Evolutionary conservation across 2,113 vertebrate genomes (phyloP), one percentile per base, ranked within the genome.

Genomic region (Lanius ludovicianus): DNA sequence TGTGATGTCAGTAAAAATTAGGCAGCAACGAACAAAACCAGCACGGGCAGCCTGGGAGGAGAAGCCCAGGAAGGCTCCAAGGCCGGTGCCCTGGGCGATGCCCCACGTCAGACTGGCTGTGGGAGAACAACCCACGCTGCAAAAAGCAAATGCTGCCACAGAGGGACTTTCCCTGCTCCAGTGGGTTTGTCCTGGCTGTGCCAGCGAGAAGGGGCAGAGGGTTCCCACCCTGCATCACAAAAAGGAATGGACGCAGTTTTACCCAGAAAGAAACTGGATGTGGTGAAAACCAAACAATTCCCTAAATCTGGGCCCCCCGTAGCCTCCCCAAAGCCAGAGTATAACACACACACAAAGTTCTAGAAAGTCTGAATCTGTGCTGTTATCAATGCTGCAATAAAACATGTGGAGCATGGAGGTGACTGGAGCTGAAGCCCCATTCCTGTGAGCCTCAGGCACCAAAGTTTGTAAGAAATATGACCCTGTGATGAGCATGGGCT

Each of bases 291-390:
- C 49, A 59, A 91, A 59, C 21, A 11, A 22, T 6, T 28, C 49
- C 55, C 6, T 16, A 53, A 28, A 70, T 12, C 5, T 7, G 11
- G 1, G 46, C 41, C 52, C 22, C 53, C 30, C 1, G 1, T 0
- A 42, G 27, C 55, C 44, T 53, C 53, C 42, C 82, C 73, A 63
- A 63, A 78, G 27, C 17, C 64, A 49, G 41, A 37, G n/a, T 3
- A 18, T 31, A 46, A 28, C 8, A 22, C 30, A 15, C 7, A 15
- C 2, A 12, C 4, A 33, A 3, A 67, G 49, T 4, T 64, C 35
- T 67, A n/a, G 7, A 13, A 50, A 55, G 44, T 6, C 23, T 59
- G 60, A 63, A 39, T 46, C 8, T 41, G 30, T 9, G 42, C 9
- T 49, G 4, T 24, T 7, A n/a, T 10, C 53, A 37, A 19, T 2